A percentile compares a stretch with the other conserved stretches of the same genome.
These are phyloP conservation scores for Poecilus cupreus DNA, from an alignment of 2,888 invertebrate genomes.

Conservation along the genomic window DNA sequence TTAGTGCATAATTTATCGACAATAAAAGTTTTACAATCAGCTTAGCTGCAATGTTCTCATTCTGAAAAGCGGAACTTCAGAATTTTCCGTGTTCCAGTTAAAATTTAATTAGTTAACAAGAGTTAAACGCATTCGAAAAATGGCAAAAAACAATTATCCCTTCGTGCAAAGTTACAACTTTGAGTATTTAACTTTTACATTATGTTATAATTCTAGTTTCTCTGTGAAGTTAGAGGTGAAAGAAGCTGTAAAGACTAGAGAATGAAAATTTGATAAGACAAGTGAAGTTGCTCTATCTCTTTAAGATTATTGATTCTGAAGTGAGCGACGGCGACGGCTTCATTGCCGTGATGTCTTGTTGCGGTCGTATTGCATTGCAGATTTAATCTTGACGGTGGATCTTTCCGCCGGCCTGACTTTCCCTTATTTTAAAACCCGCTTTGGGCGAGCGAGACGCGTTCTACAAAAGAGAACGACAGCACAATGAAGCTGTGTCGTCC, in stretches of 20 bases:
- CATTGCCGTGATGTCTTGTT: slow-evolving; percentile 52
- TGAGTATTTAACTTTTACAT: slow-evolving; percentile 29
- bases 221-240: not conserved
- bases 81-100: slow-evolving; percentile 18
- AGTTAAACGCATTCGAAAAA: slow-evolving; percentile 16
- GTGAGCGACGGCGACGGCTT: slow-evolving; percentile 42
- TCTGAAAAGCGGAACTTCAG: not conserved
- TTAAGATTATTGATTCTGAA: slow-evolving; percentile 56
- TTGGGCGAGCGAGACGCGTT: not conserved
- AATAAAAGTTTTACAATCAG: not conserved
- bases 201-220: slow-evolving; percentile 3
- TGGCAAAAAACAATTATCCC: slow-evolving; percentile 12
- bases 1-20: not conserved
- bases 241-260: not conserved
- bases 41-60: too few species aligned
- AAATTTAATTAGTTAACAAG: slow-evolving; percentile 37
- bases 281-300: slow-evolving; percentile 38
- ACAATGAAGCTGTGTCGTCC: not conserved
- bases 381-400: slow-evolving; percentile 54
- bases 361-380: slow-evolving; percentile 55
- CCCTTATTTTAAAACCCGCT: slow-evolving; percentile 54
- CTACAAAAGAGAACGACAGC: not conserved
- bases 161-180: not conserved
- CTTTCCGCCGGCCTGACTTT: slow-evolving; percentile 53
- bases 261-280: slow-evolving; percentile 17